phyloP scores from a whole-genome alignment of 1,140 invertebrate genomes.

The Tribolium madens region DNA sequence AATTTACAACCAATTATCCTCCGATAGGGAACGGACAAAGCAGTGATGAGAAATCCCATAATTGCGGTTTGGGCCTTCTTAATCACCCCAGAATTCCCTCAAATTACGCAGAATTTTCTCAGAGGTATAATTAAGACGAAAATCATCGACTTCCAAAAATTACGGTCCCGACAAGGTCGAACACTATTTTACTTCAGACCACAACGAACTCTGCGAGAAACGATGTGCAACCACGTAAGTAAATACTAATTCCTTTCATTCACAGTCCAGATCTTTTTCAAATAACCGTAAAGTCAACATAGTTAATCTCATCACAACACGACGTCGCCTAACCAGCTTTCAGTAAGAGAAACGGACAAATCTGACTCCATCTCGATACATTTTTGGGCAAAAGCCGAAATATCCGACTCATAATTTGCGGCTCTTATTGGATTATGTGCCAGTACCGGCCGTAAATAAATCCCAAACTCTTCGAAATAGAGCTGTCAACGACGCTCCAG shows the following conservation, averaged over 20 bases:
- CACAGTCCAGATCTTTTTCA: constrained; percentile 37
- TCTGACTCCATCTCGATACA: background rate
- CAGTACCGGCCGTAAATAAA: constrained; percentile 34
- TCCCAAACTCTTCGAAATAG: constrained; percentile 33
- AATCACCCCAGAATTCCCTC: constrained; percentile 31
- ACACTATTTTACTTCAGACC: constrained; percentile 13
- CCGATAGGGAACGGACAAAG: constrained; percentile 18
- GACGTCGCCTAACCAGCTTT: constrained; percentile 9
- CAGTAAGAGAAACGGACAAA: constrained; percentile 16
- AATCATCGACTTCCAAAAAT: constrained; percentile 29
- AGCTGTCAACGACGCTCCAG: constrained; percentile 35
- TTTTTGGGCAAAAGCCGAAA: background rate
- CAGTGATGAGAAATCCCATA: constrained; percentile 5
- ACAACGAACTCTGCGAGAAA: constrained; percentile 11
- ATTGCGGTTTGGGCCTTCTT: constrained; percentile 1
- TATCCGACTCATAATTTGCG: constrained; percentile 1
- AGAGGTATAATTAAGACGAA: constrained; percentile 30
- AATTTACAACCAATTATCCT: constrained; percentile 38
- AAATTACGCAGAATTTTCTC: background rate
- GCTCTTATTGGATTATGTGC: background rate
- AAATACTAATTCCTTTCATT: constrained; percentile 38
- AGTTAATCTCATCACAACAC: constrained; percentile 28
- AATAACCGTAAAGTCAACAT: constrained; percentile 39
- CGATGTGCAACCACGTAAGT: constrained; percentile 30
- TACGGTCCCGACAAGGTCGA: constrained; percentile 17